These are phyloP conservation scores for Magallana nippona DNA, from an alignment of 2,888 invertebrate species.

Conservation along the genomic window DNA sequence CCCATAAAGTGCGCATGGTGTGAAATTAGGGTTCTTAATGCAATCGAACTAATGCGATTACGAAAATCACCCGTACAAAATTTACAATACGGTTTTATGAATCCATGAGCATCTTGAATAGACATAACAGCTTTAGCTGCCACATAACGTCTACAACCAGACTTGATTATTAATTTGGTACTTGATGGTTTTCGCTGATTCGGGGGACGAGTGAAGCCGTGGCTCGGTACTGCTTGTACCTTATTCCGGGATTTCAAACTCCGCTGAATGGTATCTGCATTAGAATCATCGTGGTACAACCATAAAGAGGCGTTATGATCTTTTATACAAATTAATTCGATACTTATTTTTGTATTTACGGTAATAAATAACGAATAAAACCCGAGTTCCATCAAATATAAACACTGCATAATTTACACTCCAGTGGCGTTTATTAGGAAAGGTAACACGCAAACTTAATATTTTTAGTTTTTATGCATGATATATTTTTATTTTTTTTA, in stretches of 20 bases:
- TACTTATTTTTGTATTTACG: not conserved
- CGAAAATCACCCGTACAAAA: not conserved
- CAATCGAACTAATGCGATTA: constrained; percentile 18
- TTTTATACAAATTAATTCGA: constrained; percentile 14
- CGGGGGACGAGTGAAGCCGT: not conserved
- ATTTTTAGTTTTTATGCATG: too few species aligned
- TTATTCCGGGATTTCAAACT: not conserved
- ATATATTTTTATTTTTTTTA: too few species aligned
- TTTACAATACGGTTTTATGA: not conserved
- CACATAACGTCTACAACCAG: not conserved
- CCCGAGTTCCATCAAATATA: not conserved
- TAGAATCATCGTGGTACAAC: not conserved
- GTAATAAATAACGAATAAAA: not conserved
- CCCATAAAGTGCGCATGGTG: not conserved
- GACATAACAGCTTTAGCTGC: constrained; percentile 15
- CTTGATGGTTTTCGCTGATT: constrained; percentile 10
- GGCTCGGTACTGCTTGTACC: not conserved
- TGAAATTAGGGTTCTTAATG: constrained; percentile 2
- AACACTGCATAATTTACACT: not conserved
- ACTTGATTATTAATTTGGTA: not conserved
- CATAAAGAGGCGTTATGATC: not conserved
- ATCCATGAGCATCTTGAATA: not conserved
- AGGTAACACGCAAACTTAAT: too few species aligned
- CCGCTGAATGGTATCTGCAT: not conserved
- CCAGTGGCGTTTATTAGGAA: not conserved